Evolutionary conservation across 2,113 vertebrate species (phyloP).

Genomic region (Oriolus oriolus): DNA sequence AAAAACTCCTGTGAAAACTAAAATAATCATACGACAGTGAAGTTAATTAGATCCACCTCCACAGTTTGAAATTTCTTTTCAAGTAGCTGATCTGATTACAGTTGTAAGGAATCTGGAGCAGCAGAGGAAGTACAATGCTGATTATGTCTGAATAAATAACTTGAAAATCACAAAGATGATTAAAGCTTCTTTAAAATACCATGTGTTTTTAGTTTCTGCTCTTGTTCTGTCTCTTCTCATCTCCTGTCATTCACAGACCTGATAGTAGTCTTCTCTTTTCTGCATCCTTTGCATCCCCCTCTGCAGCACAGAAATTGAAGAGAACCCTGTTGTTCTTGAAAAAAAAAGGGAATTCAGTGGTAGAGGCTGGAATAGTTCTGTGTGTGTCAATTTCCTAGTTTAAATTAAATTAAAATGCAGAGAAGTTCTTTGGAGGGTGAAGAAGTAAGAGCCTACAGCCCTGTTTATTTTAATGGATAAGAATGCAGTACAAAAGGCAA

Average conservation of each 20-base stretch:
- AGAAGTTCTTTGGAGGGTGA: neutral
- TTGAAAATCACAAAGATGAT: conserved; percentile 50
- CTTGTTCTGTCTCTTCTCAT: conserved; percentile 8
- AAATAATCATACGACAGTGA: conserved; percentile 21
- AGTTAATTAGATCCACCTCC: conserved; percentile 63
- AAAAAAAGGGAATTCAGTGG: neutral
- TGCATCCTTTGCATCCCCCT: neutral
- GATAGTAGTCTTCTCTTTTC: neutral
- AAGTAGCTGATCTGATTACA: conserved; percentile 63
- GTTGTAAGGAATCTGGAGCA: conserved; percentile 54
- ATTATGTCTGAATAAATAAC: conserved; percentile 62
- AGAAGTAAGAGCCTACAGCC: neutral
- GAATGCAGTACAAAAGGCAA: neutral
- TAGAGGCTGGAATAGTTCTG: neutral
- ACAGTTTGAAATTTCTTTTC: conserved; percentile 53
- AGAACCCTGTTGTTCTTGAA: neutral
- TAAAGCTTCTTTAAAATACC: conserved; percentile 52
- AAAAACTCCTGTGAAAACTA: conserved; percentile 21
- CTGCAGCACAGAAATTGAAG: neutral
- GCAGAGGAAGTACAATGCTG: conserved; percentile 51
- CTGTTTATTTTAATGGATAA: neutral
- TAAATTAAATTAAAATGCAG: neutral
- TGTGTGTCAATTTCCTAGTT: neutral
- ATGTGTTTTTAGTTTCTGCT: conserved; percentile 38
- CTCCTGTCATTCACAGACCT: neutral